Evolutionary conservation across 2,113 vertebrate species (phyloP).

Genomic region (Craseonycteris thonglongyai): DNA sequence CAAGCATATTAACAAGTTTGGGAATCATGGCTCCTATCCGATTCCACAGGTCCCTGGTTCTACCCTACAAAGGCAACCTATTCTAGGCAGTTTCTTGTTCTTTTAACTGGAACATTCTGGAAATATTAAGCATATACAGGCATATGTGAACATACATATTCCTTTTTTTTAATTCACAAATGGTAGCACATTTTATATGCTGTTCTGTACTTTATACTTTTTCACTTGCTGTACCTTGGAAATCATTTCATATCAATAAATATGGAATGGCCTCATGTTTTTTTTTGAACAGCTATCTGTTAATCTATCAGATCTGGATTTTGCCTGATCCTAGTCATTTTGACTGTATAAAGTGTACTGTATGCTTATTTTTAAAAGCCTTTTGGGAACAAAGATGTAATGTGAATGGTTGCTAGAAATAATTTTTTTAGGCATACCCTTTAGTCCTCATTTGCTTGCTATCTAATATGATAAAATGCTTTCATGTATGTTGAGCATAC

Average conservation of each 20-base stretch:
- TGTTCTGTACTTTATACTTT: not conserved
- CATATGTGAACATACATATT: not conserved
- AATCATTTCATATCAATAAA: not conserved
- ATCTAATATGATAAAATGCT: not conserved
- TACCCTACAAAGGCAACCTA: not conserved
- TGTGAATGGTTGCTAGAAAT: not conserved
- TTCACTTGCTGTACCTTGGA: not conserved
- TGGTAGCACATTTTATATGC: not conserved
- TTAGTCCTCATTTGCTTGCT: not conserved
- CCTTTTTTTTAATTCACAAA: not conserved
- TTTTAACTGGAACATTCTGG: not conserved
- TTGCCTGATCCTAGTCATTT: not conserved
- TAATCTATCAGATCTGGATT: not conserved
- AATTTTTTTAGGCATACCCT: not conserved
- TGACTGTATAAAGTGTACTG: not conserved
- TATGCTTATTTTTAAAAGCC: not conserved
- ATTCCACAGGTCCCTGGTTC: not conserved
- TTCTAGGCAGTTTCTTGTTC: not conserved
- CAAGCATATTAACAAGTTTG: not conserved
- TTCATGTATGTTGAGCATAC: not conserved
- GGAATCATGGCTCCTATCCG: not conserved
- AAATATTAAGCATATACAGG: not conserved
- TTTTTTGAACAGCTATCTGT: not conserved
- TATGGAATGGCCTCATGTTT: not conserved
- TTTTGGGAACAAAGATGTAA: not conserved